Percentiles rank a stretch among this genome's conserved stretches.
phyloP scores from a whole-genome alignment of 35 echinoderm and acorn worm species.

The Holothuria glaberrima region DNA sequence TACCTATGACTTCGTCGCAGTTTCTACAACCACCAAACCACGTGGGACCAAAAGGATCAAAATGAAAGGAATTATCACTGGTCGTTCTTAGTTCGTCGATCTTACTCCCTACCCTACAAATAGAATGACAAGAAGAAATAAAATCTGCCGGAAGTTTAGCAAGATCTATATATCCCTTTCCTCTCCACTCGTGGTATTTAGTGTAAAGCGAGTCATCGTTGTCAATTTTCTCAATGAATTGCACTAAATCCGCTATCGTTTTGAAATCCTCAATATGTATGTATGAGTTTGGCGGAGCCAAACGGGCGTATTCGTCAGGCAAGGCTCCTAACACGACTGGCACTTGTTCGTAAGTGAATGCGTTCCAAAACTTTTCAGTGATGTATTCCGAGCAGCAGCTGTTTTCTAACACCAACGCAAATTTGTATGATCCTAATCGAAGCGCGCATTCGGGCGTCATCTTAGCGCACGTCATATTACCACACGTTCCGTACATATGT shows the following conservation, averaged over 20 bases:
- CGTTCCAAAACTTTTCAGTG: slow-evolving; percentile 70
- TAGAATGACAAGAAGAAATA: slow-evolving; percentile 44
- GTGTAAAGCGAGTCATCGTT: slow-evolving; percentile 49
- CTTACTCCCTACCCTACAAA: slow-evolving; percentile 38
- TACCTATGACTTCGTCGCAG: slow-evolving; percentile 7
- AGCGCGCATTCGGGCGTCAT: neutral
- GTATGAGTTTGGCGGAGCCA: slow-evolving; percentile 70
- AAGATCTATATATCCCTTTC: neutral
- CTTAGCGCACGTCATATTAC: slow-evolving; percentile 52
- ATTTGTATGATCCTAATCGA: slow-evolving; percentile 53
- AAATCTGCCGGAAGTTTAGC: slow-evolving; percentile 34
- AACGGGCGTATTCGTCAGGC: slow-evolving; percentile 22
- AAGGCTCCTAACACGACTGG: slow-evolving; percentile 65
- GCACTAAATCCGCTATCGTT: slow-evolving; percentile 3
- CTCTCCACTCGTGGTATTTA: slow-evolving; percentile 41
- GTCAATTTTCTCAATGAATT: slow-evolving; percentile 38
- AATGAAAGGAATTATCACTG: slow-evolving; percentile 11
- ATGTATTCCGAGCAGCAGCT: slow-evolving; percentile 68
- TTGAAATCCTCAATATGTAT: slow-evolving; percentile 68
- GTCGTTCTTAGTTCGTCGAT: neutral
- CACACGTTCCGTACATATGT: slow-evolving; percentile 68
- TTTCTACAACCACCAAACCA: slow-evolving; percentile 47
- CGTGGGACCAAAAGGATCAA: slow-evolving; percentile 7
- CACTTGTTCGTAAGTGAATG: slow-evolving; percentile 42
- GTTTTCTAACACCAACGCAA: slow-evolving; percentile 65